phyloP scores from a whole-genome alignment of 2,113 vertebrate genomes.

The Erpornis zantholeuca region DNA sequence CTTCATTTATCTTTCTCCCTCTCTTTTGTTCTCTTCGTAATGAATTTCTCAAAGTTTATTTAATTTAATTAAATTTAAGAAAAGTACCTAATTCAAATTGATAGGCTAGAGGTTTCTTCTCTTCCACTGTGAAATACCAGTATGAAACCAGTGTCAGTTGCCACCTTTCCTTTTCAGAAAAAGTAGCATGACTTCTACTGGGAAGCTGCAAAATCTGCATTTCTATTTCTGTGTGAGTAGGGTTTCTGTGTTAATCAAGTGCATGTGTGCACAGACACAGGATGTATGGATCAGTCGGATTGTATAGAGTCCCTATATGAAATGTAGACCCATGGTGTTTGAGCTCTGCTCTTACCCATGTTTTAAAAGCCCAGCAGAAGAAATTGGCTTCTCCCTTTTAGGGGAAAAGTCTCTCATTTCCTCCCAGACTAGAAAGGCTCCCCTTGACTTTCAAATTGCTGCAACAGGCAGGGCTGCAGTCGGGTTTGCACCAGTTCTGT shows the following conservation, averaged over 20 bases:
- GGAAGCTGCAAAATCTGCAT: background rate
- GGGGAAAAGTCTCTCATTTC: background rate
- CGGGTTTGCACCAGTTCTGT: background rate
- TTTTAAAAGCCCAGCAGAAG: background rate
- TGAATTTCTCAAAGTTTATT: constrained; percentile 64
- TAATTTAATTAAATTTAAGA: constrained; percentile 65
- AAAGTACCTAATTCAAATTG: constrained; percentile 47
- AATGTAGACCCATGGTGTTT: background rate
- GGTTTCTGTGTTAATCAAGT: background rate
- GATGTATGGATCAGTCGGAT: background rate
- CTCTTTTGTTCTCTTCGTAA: constrained; percentile 53
- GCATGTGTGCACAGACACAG: background rate
- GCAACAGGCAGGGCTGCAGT: background rate
- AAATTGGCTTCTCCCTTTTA: background rate
- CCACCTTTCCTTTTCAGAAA: background rate
- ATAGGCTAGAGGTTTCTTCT: background rate
- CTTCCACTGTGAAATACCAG: background rate
- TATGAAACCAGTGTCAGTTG: background rate
- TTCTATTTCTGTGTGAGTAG: background rate
- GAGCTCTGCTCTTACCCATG: background rate
- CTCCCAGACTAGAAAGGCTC: background rate
- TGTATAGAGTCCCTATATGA: background rate
- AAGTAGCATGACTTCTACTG: background rate
- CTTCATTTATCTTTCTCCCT: constrained; percentile 41
- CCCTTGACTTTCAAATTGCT: background rate